Percentiles rank a stretch among this genome's conserved stretches.
These are phyloP conservation scores for Muscicapa adusta DNA, from an alignment of 2,113 vertebrate genomes.

Conservation along the genomic window DNA sequence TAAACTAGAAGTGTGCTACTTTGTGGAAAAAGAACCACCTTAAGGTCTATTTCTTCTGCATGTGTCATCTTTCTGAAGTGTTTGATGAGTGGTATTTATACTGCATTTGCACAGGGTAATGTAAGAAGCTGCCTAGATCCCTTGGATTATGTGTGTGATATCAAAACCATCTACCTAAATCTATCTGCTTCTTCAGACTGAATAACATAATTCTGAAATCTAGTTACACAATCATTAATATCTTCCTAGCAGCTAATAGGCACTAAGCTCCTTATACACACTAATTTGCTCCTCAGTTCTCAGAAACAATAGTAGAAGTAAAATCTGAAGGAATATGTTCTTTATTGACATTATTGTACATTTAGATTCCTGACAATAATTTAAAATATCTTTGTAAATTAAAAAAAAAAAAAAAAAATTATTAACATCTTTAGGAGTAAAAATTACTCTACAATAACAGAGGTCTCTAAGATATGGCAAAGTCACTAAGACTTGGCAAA, in stretches of 20 bases:
- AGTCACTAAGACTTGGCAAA: neutral
- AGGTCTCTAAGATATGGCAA: neutral
- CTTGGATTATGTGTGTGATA: neutral
- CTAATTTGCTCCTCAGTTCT: neutral
- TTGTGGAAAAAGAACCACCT: neutral
- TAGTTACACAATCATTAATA: neutral
- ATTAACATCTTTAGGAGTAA: neutral
- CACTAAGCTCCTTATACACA: neutral
- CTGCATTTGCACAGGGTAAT: neutral
- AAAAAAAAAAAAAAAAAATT: fast-evolving
- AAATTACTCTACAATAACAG: neutral
- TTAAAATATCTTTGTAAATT: neutral
- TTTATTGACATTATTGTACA: neutral
- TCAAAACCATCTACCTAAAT: neutral
- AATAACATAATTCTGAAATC: constrained; percentile 1
- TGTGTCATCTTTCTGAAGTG: neutral
- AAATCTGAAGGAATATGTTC: neutral
- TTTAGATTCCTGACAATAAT: neutral
- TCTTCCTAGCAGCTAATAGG: neutral
- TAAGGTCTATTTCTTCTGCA: neutral
- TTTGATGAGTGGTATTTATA: neutral
- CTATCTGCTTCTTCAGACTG: neutral
- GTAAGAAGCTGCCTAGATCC: neutral
- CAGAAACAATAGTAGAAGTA: neutral
- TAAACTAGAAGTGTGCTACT: neutral